These are phyloP conservation scores for Acanthopleura granulata DNA, from an alignment of 2,888 invertebrate genomes.

Conservation along the genomic window DNA sequence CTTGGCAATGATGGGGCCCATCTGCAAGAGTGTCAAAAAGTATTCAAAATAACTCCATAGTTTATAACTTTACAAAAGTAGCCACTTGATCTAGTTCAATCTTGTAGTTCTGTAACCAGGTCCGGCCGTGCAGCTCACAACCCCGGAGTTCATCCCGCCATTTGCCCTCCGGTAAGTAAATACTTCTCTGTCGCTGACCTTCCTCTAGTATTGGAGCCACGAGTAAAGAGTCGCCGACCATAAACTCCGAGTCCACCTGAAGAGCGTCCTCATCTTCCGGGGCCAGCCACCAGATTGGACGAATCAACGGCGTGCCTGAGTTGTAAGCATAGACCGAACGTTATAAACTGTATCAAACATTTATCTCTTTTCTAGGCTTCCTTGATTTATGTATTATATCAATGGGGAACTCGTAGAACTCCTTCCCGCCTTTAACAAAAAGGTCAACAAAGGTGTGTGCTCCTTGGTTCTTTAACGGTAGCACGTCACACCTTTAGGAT, in stretches of 20 bases:
- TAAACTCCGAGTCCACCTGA: constrained; percentile 78
- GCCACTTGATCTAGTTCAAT: constrained; percentile 34
- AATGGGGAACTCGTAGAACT: no score
- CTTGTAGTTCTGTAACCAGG: constrained; percentile 22
- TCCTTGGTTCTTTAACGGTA: no score
- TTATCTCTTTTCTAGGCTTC: no score
- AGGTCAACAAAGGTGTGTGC: no score
- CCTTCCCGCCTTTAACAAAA: no score
- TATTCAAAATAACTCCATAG: no score
- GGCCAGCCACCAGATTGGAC: constrained; percentile 87
- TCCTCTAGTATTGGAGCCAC: constrained; percentile 41
- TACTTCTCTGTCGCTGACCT: not conserved
- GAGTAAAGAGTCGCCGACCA: constrained; percentile 43
- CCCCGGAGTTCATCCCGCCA: not conserved
- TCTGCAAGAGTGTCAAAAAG: no score
- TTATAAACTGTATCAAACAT: no score
- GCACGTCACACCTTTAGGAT: no score
- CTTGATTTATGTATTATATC: no score
- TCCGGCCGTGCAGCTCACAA: constrained; percentile 7
- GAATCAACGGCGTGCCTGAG: constrained; percentile 80
- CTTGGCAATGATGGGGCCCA: no score
- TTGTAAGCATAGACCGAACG: no score
- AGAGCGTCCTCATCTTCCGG: constrained; percentile 83
- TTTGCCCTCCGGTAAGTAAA: constrained; percentile 28
- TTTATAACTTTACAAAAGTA: constrained; percentile 24